Evolutionary conservation across 2,797 vertebrate genomes (phyloP), one percentile per base, ranked within the genome.

Genomic region (Lutjanus campechanus): DNA sequence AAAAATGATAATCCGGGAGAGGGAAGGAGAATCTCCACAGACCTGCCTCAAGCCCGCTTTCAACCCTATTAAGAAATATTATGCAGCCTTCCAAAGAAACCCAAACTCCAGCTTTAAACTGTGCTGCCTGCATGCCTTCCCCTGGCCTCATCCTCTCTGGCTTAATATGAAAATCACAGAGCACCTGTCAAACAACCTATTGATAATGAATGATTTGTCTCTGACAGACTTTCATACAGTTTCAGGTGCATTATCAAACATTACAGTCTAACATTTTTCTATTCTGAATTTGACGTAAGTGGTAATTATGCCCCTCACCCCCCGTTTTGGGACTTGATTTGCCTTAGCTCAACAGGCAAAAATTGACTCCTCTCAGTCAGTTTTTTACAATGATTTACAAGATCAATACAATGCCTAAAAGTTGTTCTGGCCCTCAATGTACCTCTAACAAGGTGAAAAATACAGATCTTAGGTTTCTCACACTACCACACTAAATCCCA

Each of bases 1-100:
- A 95, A 93, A 95, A 95, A 92, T 95, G 92, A 93, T 95, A 96
- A 96, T 96, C 95, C 95, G 90, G 90, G 89, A 87, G 94, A 95
- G 92, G 86, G 94, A 93, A 92, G 78, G 80, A 82, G 87, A 94
- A 90, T 90, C 93, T 96, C 92, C 88, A 92, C 92, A 95, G 92
- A 93, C 89, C 85, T 90, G 91, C 92, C 95, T 94, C 89, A 73
- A 95, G 93, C 93, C 90, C 92, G 84, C 92, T 90, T 94, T 95
- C 84, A 73, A 92, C 91, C 95, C 95, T 92, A 95, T 95, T 96
- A 96, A 93, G 91, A 95, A 96, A 94, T 96, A 95, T 93, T 93
- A 91, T 88, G 93, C 91, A 95, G 89, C 85, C 87, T 92, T 93
- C 77, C 86, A 83, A 80, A 94, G 91, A 85, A 96, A 92, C 73